phyloP scores from a whole-genome alignment of 2,113 vertebrate genomes.

The Leptodactylus fuscus region DNA sequence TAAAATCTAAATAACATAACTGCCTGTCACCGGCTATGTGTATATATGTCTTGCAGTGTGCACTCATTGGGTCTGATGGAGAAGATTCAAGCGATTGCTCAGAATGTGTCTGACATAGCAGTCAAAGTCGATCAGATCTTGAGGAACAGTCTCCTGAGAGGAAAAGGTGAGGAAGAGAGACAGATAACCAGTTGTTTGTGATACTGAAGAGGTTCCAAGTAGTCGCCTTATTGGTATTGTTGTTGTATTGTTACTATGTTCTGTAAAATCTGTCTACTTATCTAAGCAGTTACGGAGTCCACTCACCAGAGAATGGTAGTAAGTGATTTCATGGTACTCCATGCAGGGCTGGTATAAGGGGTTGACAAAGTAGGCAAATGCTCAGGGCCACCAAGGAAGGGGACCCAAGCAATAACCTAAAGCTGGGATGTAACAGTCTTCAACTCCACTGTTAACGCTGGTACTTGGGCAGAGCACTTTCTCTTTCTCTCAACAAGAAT shows the following conservation, averaged over 20 bases:
- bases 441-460: no score
- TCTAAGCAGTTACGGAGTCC: no score
- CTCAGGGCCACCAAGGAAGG: no score
- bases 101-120: slow-evolving; percentile 94
- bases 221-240: background rate
- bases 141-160: slow-evolving; percentile 82
- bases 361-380: no score
- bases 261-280: background rate
- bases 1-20: background rate
- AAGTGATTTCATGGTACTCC: background rate
- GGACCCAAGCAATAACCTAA: no score
- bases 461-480: no score
- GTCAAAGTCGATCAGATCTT: slow-evolving; percentile 94
- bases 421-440: no score
- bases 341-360: no score
- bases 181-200: background rate
- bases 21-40: background rate
- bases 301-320: background rate
- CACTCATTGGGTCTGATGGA: slow-evolving; percentile 87
- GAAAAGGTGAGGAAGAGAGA: slow-evolving; percentile 74
- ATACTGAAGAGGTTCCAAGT: background rate
- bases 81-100: slow-evolving; percentile 94
- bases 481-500: no score
- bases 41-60: slow-evolving; percentile 72
- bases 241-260: background rate